These are phyloP conservation scores for Drosophila pseudoobscura DNA, from an alignment of 1,140 invertebrate genomes.

Conservation along the genomic window DNA sequence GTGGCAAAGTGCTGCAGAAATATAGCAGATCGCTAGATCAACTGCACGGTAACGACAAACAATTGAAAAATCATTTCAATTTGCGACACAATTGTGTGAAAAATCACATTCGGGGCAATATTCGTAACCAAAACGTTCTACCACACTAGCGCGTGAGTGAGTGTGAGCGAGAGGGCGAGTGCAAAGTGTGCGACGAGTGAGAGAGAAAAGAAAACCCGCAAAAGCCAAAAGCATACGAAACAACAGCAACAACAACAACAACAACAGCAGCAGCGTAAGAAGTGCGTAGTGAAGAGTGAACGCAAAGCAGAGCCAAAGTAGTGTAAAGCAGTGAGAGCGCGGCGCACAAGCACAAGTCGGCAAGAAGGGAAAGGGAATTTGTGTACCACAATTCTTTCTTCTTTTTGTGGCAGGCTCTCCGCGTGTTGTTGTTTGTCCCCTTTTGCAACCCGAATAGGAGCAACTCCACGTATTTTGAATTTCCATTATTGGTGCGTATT, in stretches of 20 bases:
- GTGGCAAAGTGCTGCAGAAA: constrained; percentile 75
- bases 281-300: constrained; percentile 43
- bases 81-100: constrained; percentile 48
- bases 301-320: constrained; percentile 2
- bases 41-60: constrained; percentile 48
- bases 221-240: constrained; percentile 59
- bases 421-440: background rate
- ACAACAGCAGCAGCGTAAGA: constrained; percentile 16
- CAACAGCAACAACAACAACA: constrained; percentile 66
- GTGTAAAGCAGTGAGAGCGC: constrained; percentile 9
- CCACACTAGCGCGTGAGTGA: constrained; percentile 64
- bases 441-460: constrained; percentile 3
- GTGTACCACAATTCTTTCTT: constrained; percentile 27
- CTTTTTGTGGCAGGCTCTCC: background rate
- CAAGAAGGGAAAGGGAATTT: constrained; percentile 15
- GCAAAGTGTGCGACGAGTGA: constrained; percentile 44
- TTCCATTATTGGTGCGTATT: constrained; percentile 50
- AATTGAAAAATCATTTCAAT: constrained; percentile 65
- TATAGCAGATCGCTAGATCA: constrained; percentile 61
- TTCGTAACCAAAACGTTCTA: constrained; percentile 74
- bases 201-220: constrained; percentile 58
- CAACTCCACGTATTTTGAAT: constrained; percentile 7
- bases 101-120: constrained; percentile 52
- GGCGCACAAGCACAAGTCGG: constrained; percentile 9
- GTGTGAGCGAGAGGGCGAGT: constrained; percentile 52